Percentiles rank a stretch among this genome's conserved stretches.
These are phyloP conservation scores for Odobenus rosmarus DNA, from an alignment of 2,113 vertebrate species.

Conservation along the genomic window DNA sequence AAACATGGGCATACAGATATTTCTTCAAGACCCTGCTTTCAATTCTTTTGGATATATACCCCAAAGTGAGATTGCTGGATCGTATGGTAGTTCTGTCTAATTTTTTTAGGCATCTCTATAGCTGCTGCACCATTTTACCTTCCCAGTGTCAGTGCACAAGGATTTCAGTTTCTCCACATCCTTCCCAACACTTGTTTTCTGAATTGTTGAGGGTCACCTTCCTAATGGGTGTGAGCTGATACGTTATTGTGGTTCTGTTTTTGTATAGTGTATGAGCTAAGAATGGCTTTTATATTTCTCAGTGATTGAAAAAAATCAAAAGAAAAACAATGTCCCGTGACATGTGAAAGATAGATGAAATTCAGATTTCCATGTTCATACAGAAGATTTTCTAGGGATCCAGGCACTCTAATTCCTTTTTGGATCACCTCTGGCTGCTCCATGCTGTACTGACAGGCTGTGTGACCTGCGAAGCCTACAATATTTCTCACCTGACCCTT, in stretches of 20 bases:
- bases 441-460: rapidly evolving
- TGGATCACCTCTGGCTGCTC: not conserved
- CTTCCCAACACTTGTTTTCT: not conserved
- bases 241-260: not conserved
- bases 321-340: not conserved
- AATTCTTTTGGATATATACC: not conserved
- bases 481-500: not conserved
- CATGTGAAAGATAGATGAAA: not conserved
- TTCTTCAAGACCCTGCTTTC: not conserved
- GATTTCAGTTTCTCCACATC: not conserved
- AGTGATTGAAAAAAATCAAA: not conserved
- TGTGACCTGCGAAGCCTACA: not conserved
- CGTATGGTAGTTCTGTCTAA: not conserved
- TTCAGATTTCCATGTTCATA: not conserved
- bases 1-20: rapidly evolving
- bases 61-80: not conserved
- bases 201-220: not conserved
- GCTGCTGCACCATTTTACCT: not conserved
- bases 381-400: not conserved
- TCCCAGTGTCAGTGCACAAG: not conserved
- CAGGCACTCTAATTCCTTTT: not conserved
- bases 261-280: too few species aligned
- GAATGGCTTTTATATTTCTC: not conserved
- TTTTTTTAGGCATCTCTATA: not conserved
- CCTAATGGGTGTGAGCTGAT: not conserved